Evolutionary conservation across 2,113 vertebrate species (phyloP), one percentile per base, ranked within the genome.

Genomic region (Dendropsophus ebraccatus): DNA sequence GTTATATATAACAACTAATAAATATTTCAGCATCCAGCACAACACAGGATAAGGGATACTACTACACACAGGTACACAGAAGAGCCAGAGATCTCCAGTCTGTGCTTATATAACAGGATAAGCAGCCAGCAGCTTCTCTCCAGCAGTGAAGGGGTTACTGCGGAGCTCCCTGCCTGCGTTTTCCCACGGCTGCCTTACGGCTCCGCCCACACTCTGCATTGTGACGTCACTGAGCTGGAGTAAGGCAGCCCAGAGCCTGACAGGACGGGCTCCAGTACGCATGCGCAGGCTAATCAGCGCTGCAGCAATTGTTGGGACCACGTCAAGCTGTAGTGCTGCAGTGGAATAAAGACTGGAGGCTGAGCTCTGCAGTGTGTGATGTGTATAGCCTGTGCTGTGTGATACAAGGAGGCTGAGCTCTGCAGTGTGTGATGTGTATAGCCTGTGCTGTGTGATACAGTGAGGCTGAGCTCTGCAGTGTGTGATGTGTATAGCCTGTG

Each of bases 141-240:
- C 56, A 49, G 84, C 0, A 77, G 62, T 13, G 47, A 70, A 85
- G 10, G 60, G 32, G 84, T 85, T 85, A 85, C 60, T 14, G 2
- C 14, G 4, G 25, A 21, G 58, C 14, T 17, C 35, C 56, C 69
- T 12, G 50, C 74, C 41, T 30, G 58, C 58, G 72, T 52, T 85
- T 86, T 80, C 84, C 84, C 75, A 80, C 76, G 76, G 23, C 65
- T 32, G 84, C 23, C 23, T 70, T 3, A 1, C 5, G 50, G 2
- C 84, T 72, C 62, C 84, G 65, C 84, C 84, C 52, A 52, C 76
- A 28, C 65, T 35, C 84, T 60, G 84, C 84, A 86, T 86, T 86
- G 84, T 86, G 30, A 86, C 84, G 76, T 86, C 76, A 80, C 62
- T 14, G 62, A 32, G 35, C 25, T 65, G 12, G 17, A 56, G 32